Conservation (phyloP, 2,113 vertebrate species). For the Trichechus manatus region DNA sequence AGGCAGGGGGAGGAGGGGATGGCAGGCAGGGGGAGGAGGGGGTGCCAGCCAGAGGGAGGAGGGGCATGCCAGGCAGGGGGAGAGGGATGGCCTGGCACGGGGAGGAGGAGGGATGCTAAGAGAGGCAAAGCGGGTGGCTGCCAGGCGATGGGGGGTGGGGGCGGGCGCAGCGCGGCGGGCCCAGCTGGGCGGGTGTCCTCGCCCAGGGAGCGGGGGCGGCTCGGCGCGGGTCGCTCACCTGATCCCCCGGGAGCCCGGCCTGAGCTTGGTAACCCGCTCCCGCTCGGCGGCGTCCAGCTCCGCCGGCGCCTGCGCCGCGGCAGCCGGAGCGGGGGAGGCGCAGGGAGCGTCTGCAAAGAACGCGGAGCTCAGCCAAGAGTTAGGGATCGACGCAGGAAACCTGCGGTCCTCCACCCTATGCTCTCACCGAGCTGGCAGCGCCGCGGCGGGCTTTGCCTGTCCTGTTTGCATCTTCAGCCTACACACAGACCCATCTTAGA, state of each 20-base stretch:
- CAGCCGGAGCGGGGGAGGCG: conserved; percentile 80
- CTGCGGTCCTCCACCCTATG: not conserved
- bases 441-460: not conserved
- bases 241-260: conserved; percentile 73
- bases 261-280: not conserved
- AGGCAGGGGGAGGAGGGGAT: not conserved
- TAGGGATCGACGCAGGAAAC: conserved; percentile 77
- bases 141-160: conserved; percentile 43
- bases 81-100: not conserved
- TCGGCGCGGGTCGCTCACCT: conserved; percentile 80
- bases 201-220: conserved; percentile 53
- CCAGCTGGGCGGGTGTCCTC: conserved; percentile 27
- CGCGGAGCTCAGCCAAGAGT: conserved; percentile 66
- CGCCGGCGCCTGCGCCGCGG: conserved; percentile 80
- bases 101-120: not conserved
- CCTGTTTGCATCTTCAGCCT: not conserved
- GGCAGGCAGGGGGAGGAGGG: not conserved
- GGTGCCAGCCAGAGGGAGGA: conserved; percentile 44
- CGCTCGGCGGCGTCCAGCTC: conserved; percentile 3
- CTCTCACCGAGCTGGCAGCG: not conserved
- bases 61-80: not conserved
- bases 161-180: conserved; percentile 49
- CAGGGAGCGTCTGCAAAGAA: conserved; percentile 85
- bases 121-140: not conserved
- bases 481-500: not conserved